Conservation (phyloP, 2,888 invertebrate species). For the Neelides folsomi region DNA sequence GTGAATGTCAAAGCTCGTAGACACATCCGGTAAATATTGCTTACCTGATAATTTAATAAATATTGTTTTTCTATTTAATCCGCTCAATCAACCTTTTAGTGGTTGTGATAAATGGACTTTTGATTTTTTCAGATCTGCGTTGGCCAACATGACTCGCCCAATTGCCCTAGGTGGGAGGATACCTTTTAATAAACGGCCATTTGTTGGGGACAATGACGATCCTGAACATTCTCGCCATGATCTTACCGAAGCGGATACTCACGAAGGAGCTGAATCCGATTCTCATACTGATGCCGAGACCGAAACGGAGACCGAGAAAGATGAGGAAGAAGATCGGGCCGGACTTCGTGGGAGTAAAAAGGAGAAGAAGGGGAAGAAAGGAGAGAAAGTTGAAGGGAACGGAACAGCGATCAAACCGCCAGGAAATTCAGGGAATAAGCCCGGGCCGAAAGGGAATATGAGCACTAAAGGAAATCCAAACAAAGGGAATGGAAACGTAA, state of each 20-base stretch:
- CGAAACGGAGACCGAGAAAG: not conserved
- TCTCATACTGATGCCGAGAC: not conserved
- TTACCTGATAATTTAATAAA: too few relatives aligned
- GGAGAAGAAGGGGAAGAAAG: constrained; percentile 2
- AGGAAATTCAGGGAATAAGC: not conserved
- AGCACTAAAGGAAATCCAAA: not conserved
- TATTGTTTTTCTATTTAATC: too few relatives aligned
- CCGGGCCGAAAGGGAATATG: not conserved
- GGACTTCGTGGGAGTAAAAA: not conserved
- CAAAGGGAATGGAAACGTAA: not conserved
- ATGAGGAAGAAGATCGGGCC: not conserved
- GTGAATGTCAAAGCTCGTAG: not conserved
- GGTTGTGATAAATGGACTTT: too few relatives aligned
- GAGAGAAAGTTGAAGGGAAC: not conserved
- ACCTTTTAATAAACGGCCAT: not conserved
- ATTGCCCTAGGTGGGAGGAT: too few relatives aligned
- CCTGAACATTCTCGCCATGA: not conserved
- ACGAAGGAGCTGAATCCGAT: too few relatives aligned
- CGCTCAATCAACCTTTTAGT: too few relatives aligned
- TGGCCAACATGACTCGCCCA: too few relatives aligned
- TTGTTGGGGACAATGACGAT: not conserved
- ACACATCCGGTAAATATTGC: too few relatives aligned
- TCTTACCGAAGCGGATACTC: not conserved
- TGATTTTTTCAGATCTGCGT: too few relatives aligned
- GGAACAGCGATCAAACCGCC: not conserved